These are phyloP conservation scores for Monoplex corrugatus DNA, from an alignment of 2,888 invertebrate genomes.

Conservation along the genomic window DNA sequence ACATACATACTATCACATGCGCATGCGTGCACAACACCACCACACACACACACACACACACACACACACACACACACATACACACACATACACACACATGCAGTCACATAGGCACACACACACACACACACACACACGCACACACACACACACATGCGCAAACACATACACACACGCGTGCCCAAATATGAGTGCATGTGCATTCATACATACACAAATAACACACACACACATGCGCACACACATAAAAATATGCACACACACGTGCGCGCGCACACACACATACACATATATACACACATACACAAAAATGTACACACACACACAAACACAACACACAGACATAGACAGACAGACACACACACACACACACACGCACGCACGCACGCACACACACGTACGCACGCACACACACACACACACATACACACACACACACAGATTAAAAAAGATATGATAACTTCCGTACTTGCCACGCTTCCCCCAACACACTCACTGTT, in stretches of 20 bases:
- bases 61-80: background rate
- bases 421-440: slow-evolving; percentile 24
- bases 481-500: too few species aligned
- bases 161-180: background rate
- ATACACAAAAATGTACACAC: background rate
- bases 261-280: background rate
- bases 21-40: background rate
- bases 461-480: too few species aligned
- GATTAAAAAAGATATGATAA: too few species aligned
- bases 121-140: slow-evolving; percentile 29
- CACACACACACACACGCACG: slow-evolving; percentile 32
- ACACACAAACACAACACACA: too few species aligned
- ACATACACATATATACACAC: background rate
- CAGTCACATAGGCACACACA: background rate
- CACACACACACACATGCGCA: slow-evolving; percentile 23
- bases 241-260: slow-evolving; percentile 16
- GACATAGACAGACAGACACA: background rate
- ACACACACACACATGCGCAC: slow-evolving; percentile 29
- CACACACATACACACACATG: slow-evolving; percentile 23
- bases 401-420: background rate
- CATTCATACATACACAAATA: background rate
- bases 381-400: background rate
- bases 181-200: too few species aligned
- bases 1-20: too few species aligned
- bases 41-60: background rate